These are phyloP conservation scores for Capitella teleta DNA, from an alignment of 1,140 invertebrate genomes.

Conservation along the genomic window DNA sequence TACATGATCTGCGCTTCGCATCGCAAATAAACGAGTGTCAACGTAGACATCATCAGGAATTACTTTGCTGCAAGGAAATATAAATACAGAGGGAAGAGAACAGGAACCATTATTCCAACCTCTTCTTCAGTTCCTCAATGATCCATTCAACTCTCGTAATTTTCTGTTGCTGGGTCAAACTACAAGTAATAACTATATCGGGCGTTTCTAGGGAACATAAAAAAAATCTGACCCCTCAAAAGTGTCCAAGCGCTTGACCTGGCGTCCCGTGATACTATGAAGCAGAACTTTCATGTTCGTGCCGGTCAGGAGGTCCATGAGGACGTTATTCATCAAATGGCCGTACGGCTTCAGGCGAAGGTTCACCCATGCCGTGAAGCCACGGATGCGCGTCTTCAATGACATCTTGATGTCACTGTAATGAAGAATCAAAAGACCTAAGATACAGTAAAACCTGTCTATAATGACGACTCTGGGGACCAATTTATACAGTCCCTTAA, in stretches of 20 bases:
- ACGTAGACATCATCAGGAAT: slow-evolving; percentile 30
- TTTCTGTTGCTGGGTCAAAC: slow-evolving; percentile 33
- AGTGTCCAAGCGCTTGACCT: slow-evolving; percentile 27
- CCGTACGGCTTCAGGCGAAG: slow-evolving; percentile 27
- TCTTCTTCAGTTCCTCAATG: slow-evolving; percentile 31
- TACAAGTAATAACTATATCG: slow-evolving; percentile 12
- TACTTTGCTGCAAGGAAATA: slow-evolving; percentile 18
- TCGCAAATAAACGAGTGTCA: slow-evolving; percentile 34
- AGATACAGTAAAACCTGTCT: too few species aligned
- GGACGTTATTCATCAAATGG: slow-evolving; percentile 31
- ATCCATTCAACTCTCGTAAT: slow-evolving; percentile 38
- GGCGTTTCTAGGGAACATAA: not conserved
- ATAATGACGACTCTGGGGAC: too few species aligned
- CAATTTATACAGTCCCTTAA: too few species aligned
- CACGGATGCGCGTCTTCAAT: slow-evolving; percentile 31
- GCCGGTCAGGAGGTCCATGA: slow-evolving; percentile 35
- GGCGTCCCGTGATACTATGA: slow-evolving; percentile 34
- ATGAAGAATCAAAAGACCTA: too few species aligned
- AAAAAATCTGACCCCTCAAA: slow-evolving; percentile 31
- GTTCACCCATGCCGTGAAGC: slow-evolving; percentile 39
- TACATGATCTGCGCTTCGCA: slow-evolving; percentile 39
- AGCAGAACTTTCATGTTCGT: slow-evolving; percentile 36
- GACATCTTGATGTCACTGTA: too few species aligned
- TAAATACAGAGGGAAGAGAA: too few species aligned
- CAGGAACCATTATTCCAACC: too few species aligned